Evolutionary conservation across 2,888 invertebrate species (phyloP).

Genomic region (Drosophila paracracens): DNA sequence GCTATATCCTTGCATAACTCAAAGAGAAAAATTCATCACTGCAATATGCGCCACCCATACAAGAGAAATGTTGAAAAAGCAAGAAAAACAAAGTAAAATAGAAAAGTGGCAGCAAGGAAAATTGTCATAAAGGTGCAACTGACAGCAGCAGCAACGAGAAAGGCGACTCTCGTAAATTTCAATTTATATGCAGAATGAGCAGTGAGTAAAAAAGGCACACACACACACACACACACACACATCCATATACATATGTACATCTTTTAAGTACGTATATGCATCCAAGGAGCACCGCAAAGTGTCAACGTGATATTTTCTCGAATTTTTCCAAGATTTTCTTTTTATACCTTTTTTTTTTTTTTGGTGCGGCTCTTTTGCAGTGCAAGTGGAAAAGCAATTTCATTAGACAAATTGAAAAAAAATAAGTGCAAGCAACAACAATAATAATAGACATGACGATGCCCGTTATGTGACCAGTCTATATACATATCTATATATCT

Average conservation of each 20-base stretch:
- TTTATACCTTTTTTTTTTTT: slow-evolving; percentile 23
- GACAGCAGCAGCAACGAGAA: slow-evolving; percentile 48
- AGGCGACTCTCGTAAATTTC: slow-evolving; percentile 79
- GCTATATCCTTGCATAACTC: slow-evolving; percentile 66
- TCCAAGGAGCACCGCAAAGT: slow-evolving; percentile 60
- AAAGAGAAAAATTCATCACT: slow-evolving; percentile 83
- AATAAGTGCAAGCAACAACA: slow-evolving; percentile 71
- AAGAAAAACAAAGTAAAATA: slow-evolving; percentile 38
- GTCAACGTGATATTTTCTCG: slow-evolving; percentile 78
- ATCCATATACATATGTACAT: slow-evolving; percentile 19
- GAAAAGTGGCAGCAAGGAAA: slow-evolving; percentile 74
- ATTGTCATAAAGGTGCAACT: slow-evolving; percentile 84
- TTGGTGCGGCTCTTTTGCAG: slow-evolving; percentile 19
- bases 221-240: slow-evolving; percentile 23
- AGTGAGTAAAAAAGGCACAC: slow-evolving; percentile 57
- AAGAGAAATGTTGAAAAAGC: slow-evolving; percentile 28
- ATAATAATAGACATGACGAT: slow-evolving; percentile 41
- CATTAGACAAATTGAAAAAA: slow-evolving; percentile 84
- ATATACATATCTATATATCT: slow-evolving; percentile 12
- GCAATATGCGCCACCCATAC: slow-evolving; percentile 71
- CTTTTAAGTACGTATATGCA: slow-evolving; percentile 33
- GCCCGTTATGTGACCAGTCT: slow-evolving; percentile 37
- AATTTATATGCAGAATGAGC: slow-evolving; percentile 84
- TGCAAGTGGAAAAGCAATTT: slow-evolving; percentile 82
- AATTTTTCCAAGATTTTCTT: slow-evolving; percentile 75